phyloP scores from a whole-genome alignment of 1,140 invertebrate genomes.

The Atta cephalotes region DNA sequence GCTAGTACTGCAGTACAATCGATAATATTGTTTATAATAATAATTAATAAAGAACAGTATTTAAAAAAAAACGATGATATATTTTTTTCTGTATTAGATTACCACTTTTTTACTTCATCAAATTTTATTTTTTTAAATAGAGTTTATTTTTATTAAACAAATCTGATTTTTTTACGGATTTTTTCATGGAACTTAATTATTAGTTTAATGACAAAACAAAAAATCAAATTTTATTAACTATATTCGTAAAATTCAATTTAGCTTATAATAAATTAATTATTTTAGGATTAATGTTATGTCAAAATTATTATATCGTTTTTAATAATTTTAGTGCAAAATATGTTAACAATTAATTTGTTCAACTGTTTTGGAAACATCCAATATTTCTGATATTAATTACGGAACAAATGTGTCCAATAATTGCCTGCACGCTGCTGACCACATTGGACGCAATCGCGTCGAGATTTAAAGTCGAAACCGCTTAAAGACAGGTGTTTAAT shows the following conservation, averaged over 20 bases:
- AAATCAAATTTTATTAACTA: neutral
- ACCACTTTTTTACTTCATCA: neutral
- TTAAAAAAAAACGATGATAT: neutral
- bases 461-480: constrained; percentile 59
- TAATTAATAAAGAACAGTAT: neutral
- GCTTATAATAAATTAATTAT: neutral
- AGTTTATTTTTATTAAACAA: neutral
- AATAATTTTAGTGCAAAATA: neutral
- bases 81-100: neutral
- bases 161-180: neutral
- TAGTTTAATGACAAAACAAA: neutral
- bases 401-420: constrained; percentile 57
- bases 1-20: too few relatives aligned
- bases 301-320: neutral
- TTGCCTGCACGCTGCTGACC: constrained; percentile 32
- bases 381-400: constrained; percentile 60
- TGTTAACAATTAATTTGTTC: constrained; percentile 27
- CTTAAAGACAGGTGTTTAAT: constrained; percentile 64
- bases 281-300: too few relatives aligned
- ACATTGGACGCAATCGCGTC: constrained; percentile 12
- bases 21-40: constrained; percentile 2
- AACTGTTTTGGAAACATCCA: constrained; percentile 6
- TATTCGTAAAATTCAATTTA: neutral
- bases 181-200: neutral
- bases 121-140: neutral